A percentile compares a stretch with the other conserved stretches of the same genome.
Conservation (phyloP, 2,113 vertebrate species). For the Pongo pygmaeus region DNA sequence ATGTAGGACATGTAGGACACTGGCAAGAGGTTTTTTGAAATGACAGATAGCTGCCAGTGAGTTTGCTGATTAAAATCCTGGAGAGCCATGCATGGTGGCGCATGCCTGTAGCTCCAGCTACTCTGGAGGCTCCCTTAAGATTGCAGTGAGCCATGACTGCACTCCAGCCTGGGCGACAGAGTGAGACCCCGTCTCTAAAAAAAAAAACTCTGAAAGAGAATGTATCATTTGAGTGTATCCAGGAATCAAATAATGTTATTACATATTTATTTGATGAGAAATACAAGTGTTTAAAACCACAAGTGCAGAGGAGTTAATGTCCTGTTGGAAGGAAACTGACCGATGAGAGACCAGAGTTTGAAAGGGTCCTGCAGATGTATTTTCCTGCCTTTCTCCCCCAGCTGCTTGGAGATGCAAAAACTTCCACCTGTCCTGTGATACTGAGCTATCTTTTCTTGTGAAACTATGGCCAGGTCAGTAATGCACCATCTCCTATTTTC, state of each 20-base stretch:
- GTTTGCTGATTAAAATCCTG: neutral
- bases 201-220: neutral
- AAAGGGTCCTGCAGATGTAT: neutral
- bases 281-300: neutral
- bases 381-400: neutral
- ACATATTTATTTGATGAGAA: neutral
- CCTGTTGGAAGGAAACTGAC: neutral
- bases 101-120: no score
- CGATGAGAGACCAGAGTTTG: neutral
- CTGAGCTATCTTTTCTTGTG: neutral
- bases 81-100: no score
- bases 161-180: no score
- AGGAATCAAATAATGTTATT: neutral
- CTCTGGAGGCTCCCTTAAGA: neutral
- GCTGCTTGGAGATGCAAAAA: neutral
- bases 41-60: neutral
- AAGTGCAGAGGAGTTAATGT: neutral
- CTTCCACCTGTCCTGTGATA: neutral
- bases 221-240: neutral
- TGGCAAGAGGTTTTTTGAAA: neutral
- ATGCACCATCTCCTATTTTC: neutral
- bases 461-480: neutral
- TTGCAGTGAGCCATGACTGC: no score
- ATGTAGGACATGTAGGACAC: neutral
- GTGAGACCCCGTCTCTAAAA: no score